These are phyloP conservation scores for Amiota mariae DNA, from an alignment of 2,888 invertebrate species.

Conservation along the genomic window DNA sequence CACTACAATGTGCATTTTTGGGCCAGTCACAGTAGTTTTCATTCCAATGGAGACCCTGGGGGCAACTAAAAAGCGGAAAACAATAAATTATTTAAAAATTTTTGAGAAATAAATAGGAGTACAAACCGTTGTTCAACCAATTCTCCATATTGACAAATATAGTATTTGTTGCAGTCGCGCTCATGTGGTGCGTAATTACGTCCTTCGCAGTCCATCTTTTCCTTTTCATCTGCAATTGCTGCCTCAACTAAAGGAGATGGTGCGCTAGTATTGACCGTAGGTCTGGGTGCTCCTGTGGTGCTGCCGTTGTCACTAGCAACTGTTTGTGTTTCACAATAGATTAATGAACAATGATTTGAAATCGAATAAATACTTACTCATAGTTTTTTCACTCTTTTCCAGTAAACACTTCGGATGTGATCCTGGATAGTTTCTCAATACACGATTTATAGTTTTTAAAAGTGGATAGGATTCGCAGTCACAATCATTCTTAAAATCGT, in stretches of 20 bases:
- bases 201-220: constrained; percentile 57
- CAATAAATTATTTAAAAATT: background rate
- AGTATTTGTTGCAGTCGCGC: constrained; percentile 84
- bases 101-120: background rate
- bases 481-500: constrained; percentile 88
- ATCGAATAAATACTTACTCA: constrained; percentile 60
- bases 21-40: constrained; percentile 88
- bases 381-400: constrained; percentile 70
- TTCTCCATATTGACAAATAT: constrained; percentile 84
- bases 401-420: constrained; percentile 79
- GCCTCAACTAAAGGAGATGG: constrained; percentile 33
- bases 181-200: constrained; percentile 77
- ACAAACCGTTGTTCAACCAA: constrained; percentile 77
- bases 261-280: constrained; percentile 43
- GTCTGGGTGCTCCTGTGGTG: constrained; percentile 40
- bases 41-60: constrained; percentile 85
- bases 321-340: constrained; percentile 32
- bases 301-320: constrained; percentile 50
- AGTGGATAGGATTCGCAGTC: constrained; percentile 88
- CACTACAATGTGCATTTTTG: constrained; percentile 79
- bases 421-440: constrained; percentile 80
- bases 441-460: constrained; percentile 85
- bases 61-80: constrained; percentile 75
- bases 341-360: background rate
- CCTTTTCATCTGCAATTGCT: constrained; percentile 35